Percentiles rank a stretch among this genome's conserved stretches.
Conservation (phyloP, 2,888 invertebrate genomes). For the Caenorhabditis plicata region DNA sequence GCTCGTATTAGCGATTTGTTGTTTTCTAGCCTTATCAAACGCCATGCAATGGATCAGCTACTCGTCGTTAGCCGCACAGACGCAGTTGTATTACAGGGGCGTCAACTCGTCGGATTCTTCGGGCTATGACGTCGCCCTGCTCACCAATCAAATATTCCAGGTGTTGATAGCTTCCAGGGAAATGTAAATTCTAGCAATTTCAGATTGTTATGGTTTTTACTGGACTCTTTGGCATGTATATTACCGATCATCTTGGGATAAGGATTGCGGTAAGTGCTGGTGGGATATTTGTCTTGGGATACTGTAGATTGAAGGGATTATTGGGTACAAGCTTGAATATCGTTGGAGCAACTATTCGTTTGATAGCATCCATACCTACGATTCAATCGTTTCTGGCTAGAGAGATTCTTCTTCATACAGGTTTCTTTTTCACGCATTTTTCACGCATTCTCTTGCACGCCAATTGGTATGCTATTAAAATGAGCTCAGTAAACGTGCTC, state of each 20-base stretch:
- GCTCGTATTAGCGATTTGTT: constrained; percentile 53
- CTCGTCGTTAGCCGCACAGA: constrained; percentile 47
- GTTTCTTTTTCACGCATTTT: too few species aligned
- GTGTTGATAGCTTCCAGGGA: too few species aligned
- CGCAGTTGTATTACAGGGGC: constrained; percentile 47
- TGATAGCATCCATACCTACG: constrained; percentile 27
- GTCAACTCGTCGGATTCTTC: constrained; percentile 9
- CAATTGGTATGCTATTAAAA: too few species aligned
- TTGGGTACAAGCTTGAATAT: constrained; percentile 31
- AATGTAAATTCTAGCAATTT: constrained; percentile 2
- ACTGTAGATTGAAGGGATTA: constrained; percentile 10
- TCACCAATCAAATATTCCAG: constrained; percentile 57
- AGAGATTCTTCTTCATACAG: constrained; percentile 22
- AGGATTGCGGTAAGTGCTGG: constrained; percentile 45
- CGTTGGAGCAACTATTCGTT: constrained; percentile 28
- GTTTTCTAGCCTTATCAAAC: constrained; percentile 58
- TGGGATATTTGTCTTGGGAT: not conserved
- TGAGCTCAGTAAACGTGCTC: too few species aligned
- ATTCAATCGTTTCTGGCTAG: constrained; percentile 15
- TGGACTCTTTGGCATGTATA: constrained; percentile 59
- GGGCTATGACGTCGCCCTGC: constrained; percentile 35
- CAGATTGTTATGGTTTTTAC: constrained; percentile 58
- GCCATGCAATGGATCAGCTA: constrained; percentile 62
- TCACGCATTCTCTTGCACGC: too few species aligned
- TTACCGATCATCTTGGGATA: constrained; percentile 64